Base-by-base conservation (phyloP, 2,888 invertebrate species). In the Tromatobia lineatoria region DNA sequence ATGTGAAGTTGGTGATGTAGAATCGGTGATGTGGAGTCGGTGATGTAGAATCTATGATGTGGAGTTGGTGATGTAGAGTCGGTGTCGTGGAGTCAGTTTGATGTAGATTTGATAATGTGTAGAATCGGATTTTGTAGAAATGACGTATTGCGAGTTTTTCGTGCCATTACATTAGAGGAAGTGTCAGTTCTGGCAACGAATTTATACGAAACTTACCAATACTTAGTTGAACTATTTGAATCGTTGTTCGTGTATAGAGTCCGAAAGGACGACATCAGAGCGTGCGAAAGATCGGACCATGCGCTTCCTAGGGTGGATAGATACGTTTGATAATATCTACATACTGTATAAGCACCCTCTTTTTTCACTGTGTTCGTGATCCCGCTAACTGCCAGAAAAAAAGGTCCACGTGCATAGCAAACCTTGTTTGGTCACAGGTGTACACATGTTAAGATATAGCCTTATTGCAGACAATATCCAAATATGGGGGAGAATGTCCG, bases 251-350 rank as follows among this genome's bases (percentile, higher is more conserved):
- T 7, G 4, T 7, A 7, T 23, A 42, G 50, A 42, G 8, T 4
- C 23, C 13, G 2, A 3, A 38, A 29, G 15, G 34, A 20, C n/a
- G 15, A 23, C 34, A 18, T 11, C 18, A 20, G 64, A 66, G 54
- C 75, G 81, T 76, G 76, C 54, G 71, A 71, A 81, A 61, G 61
- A 64, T 47, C 15, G 71, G 38, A 67, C 76, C 66, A 66, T 54
- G 57, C 18, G 42, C 42, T 64, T 66, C 10, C 34, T 29, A 25
- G 13, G 29, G 29, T n/a, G 18, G 59, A 71, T n/a, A 20, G n/a
- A 57, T 54, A 8, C 7, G 54, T 71, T 3, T 10, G 23, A 42
- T 47, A 45, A 34, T 6, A 23, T 10, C 25, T n/a, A 73, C 15
- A 25, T 57, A 25, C 13, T 29, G 29, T 57, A 8, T n/a, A 42